phyloP scores from a whole-genome alignment of 1,140 invertebrate genomes.

The Papilio helenus region DNA sequence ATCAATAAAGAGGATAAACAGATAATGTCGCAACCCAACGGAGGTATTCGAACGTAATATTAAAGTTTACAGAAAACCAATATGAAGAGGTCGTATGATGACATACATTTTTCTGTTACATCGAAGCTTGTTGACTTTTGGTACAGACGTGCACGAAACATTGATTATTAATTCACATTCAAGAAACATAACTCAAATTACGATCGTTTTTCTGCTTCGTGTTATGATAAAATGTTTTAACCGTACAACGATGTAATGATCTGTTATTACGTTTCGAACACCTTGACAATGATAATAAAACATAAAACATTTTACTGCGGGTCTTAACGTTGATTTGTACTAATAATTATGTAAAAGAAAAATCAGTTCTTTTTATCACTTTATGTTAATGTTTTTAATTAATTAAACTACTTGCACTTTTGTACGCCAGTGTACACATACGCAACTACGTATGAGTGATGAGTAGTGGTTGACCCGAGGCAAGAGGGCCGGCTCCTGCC shows the following conservation, averaged over 20 bases:
- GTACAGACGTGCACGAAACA: slow-evolving; percentile 22
- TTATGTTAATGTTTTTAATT: neutral
- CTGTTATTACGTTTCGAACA: neutral
- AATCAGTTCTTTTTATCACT: too few relatives aligned
- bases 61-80: slow-evolving; percentile 39
- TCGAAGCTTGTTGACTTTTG: slow-evolving; percentile 37
- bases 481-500: slow-evolving; percentile 15
- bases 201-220: neutral
- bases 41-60: slow-evolving; percentile 15
- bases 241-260: slow-evolving; percentile 7
- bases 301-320: too few relatives aligned
- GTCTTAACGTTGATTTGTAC: too few relatives aligned
- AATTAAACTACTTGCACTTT: neutral
- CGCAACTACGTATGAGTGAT: slow-evolving; percentile 30
- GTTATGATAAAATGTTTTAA: neutral
- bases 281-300: neutral
- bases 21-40: slow-evolving; percentile 18
- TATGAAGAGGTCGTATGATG: slow-evolving; percentile 32
- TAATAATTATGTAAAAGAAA: too few relatives aligned
- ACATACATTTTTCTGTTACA: slow-evolving; percentile 39
- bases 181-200: neutral
- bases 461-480: slow-evolving; percentile 31
- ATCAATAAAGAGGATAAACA: slow-evolving; percentile 35
- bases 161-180: neutral
- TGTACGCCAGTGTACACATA: slow-evolving; percentile 10